Base-by-base conservation (phyloP, 2,113 vertebrate species). In the Lonchura striata region DNA sequence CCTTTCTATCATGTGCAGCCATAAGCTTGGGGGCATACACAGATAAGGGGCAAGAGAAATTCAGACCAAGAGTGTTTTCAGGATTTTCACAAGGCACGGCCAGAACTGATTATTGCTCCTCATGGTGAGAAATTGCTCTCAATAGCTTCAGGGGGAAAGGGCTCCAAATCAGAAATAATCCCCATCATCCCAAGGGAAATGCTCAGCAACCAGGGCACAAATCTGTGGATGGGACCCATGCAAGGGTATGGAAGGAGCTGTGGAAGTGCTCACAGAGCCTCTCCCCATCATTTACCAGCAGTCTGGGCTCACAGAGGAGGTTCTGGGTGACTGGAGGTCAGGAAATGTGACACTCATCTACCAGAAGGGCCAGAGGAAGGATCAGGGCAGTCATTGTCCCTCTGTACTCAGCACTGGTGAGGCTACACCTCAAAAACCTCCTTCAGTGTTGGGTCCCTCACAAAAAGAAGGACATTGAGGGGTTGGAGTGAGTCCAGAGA, bases 21-120 rank as follows among this genome's bases (percentile, higher is more conserved):
- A 0, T 8, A n/a, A 60, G 61, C 41, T 25, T n/a, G 39, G 46
- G 60, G 39, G 77, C 16, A 31, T 6, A 25, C 3, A 3, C 18
- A 87, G 77, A 56, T 63, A 56, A 70, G 64, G 56, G 56, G 21
- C 56, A 50, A 56, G 56, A 33, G 71, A 70, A 63, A 90, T 56
- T 63, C 56, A 50, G 31, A 77, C 35, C 80, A 50, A 28, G 22
- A 24, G 42, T 17, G 30, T 5, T 64, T 42, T 70, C 21, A 12
- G 77, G 35, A 10, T 77, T 77, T 70, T 63, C 80, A 90, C 42
- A 42, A 44, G 16, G 27, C 42, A 44, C 16, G n/a, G 42, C 42
- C 42, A 33, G 27, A n/a, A 24, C 2, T 21, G 35, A 61, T 70
- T 63, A 44, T 49, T 50, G 24, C 11, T 54, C 9, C 56, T 50